Evolutionary conservation across 2,113 vertebrate genomes (phyloP), one percentile per base, ranked within the genome.

Genomic region (Mastomys coucha): DNA sequence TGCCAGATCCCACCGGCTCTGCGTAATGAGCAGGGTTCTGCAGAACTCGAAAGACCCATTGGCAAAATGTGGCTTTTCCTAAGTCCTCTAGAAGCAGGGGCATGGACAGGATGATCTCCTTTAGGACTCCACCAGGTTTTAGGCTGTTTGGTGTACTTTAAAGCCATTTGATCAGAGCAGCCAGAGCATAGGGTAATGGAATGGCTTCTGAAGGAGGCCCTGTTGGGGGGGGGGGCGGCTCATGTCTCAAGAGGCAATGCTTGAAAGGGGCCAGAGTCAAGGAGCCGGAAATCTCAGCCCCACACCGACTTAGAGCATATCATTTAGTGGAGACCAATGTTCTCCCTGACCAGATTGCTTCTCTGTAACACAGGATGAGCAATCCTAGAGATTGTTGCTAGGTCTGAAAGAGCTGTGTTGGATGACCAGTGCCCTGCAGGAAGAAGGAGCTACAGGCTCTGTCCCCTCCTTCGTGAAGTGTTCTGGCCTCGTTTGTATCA

Each of bases 21-120:
- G 60, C 26, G 4, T 19, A 16, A 58, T 2, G n/a, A 73, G 26
- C 86, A 42, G 0, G 28, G 9, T 86, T 80, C 36, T 2, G 0
- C 0, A n/a, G 7, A 12, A n/a, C 91, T 88, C 39, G 9, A 0
- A 56, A 65, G 39, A 20, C 10, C 81, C 72, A 31, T 36, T 63
- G 24, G 0, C 2, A 88, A 86, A 82, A 22, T 76, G 5, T 58
- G 0, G 2, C 17, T 67, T 85, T 56, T 0, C 49, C 58, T 17
- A 4, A 51, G 45, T 45, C 70, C n/a, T 49, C 84, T 28, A 2
- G 72, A 90, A 86, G 53, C 49, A 49, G 33, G 53, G 63, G 5
- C 70, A 70, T 1, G 10, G 75, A 76, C 65, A 67, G 76, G 24
- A 49, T 49, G 89, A 36, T 8, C 67, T 45, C 67, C 45, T 51